Evolutionary conservation across 2,888 invertebrate genomes (phyloP), one percentile per base, ranked within the genome.

Genomic region (Ypsolopha scabrella): DNA sequence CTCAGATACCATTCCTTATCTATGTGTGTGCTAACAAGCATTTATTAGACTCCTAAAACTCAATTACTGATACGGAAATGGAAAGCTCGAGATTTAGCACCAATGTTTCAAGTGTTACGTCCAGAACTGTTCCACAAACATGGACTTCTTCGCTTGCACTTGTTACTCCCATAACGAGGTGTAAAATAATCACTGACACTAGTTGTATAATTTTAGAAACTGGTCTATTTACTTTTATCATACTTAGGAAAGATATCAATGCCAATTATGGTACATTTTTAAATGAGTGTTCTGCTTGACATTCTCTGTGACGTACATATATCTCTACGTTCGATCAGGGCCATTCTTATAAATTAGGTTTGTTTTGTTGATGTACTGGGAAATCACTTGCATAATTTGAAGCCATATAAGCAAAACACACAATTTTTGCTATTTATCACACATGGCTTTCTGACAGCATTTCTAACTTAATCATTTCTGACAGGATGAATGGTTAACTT

Each of bases 401-500:
- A 24, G 24, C 24, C 24, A 24, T 24, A 24, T 43, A 41, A 8
- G 41, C 24, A 43, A 24, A 14, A 6, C 13, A 43, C 6, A 9
- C 24, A 35, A 46, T 2, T 34, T 9, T 35, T 7, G 9, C 13
- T 44, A 44, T 7, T 44, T 41, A 9, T n/a, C 7, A 41, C 13
- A 7, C 41, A n/a, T 41, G 13, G 43, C 24, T 11, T 34, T 45
- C 24, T 24, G 33, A 45, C 45, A 14, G 34, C 45, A 24, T 36
- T 47, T 36, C 11, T 9, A 14, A 13, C 47, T n/a, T 36, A 11
- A 37, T 47, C 37, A 13, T 1, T 4, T 46, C 6, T 47, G 47
- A 47, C 47, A 47, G 37, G 13, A 47, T 47, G 37, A 47, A 47
- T 47, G 10, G 47, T 13, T 47, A 37, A 47, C 36, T 47, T 14